Evolutionary conservation across 1,140 invertebrate species (phyloP), one percentile per base, ranked within the genome.

Genomic region (Megalonaias nervosa): DNA sequence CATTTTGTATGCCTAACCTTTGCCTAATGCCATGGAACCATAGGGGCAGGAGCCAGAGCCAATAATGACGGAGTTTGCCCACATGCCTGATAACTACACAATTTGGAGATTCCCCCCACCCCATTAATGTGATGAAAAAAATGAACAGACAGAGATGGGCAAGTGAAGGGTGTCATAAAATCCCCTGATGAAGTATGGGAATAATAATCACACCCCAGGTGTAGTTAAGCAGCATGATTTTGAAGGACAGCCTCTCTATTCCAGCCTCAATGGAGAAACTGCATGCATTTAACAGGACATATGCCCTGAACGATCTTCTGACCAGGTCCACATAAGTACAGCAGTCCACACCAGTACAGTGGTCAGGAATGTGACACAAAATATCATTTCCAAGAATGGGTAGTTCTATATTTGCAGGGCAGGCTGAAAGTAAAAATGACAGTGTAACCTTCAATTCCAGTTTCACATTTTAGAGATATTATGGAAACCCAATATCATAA

Each of bases 271-370:
- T 26, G 58, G 62, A 76, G 48, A 75, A 71, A 11, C 60, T 70
- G 62, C 83, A 84, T 19, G 79, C 58, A 23, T 84, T 72, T 17
- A 84, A 48, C 55, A 79, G 62, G 15, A 82, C 65, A 60, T 67
- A 77, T 55, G 71, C 68, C 21, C 72, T 62, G n/a, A 82, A 71
- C 16, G 71, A 73, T 57, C 72, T 76, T 38, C 71, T 60, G 48
- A 84, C 67, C 56, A 81, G 67, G n/a, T 75, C 16, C 0, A 84
- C 67, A 48, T 70, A 23, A 21, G 79, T 38, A 71, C 79, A 80
- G 61, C 79, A 80, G 56, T 80, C 74, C 16, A 80, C 21, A 14
- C 79, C 79, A 38, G 79, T 76, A 67, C 79, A 80, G 57, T 71
- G 59, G 38, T 75, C 70, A 21, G 71, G 55, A 12, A 81, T 64